Base-by-base conservation (phyloP, 2,113 vertebrate species). In the Solea solea region DNA sequence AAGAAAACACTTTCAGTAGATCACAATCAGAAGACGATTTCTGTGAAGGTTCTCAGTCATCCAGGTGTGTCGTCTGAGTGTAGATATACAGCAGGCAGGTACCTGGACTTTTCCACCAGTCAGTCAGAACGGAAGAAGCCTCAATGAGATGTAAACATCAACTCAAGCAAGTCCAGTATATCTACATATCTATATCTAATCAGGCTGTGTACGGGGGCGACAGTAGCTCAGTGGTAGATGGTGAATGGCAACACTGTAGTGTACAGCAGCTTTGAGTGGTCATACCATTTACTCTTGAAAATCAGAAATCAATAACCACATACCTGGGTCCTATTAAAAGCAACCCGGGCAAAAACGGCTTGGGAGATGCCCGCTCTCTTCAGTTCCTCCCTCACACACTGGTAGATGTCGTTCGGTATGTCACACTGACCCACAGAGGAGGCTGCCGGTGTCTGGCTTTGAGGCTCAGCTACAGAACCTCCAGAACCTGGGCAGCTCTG, bases 301-400 rank as follows among this genome's bases (percentile, higher is more conserved):
- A 34, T 34, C 34, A 34, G 34, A 34, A 34, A 34, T 3, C 34
- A 34, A 34, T 6, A 34, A 34, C 34, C 34, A 34, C 56, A 91
- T 93, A 99, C 98, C 97, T 99, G 98, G 89, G 98, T 99, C 94
- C 98, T 95, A 94, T 99, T 99, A 93, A 99, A 99, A 91, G 97
- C 98, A 93, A 99, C 98, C 21, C 98, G 95, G 83, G 98, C 98
- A 90, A 99, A 99, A 89, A 99, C 94, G 81, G 98, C 97, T 92
- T 99, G 98, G 62, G 98, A 99, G 92, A 99, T 98, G 87, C 97
- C 97, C 46, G 98, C 98, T 86, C 98, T 94, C 94, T 99, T 99
- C 89, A 99, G 94, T 88, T 99, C 98, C 44, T 99, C 98, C 16
- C 97, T 95, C 78, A 99, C 98, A 91, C 95, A 97, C 89, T 98